Conservation (phyloP, 2,797 vertebrate species). For the Artibeus jamaicensis region DNA sequence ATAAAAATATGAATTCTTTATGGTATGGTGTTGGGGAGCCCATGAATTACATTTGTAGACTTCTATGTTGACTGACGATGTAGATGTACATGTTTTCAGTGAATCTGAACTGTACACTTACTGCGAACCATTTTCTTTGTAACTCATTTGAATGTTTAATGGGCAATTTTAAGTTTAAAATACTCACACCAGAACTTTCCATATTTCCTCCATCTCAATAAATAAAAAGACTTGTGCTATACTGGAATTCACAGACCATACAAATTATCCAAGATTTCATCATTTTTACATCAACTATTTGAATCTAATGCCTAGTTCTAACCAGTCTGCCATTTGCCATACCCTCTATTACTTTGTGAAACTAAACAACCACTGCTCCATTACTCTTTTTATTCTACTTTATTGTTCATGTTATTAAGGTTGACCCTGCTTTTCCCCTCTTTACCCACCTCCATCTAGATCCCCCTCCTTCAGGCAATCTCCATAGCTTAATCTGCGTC, state of each 20-base stretch:
- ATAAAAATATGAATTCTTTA: background rate
- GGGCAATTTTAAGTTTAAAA: background rate
- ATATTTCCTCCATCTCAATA: background rate
- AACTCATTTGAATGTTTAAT: slow-evolving; percentile 29
- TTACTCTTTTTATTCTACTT: background rate
- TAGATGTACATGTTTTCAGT: background rate
- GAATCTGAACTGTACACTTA: slow-evolving; percentile 16
- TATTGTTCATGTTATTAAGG: no score
- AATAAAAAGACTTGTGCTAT: background rate
- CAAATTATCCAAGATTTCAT: background rate
- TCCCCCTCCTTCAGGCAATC: no score
- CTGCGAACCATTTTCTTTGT: background rate
- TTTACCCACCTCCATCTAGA: no score
- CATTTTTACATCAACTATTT: background rate
- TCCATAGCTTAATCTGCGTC: no score
- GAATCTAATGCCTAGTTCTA: background rate
- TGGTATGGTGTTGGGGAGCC: background rate
- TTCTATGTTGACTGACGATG: background rate
- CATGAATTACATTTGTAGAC: slow-evolving; percentile 27
- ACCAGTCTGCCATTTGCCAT: background rate
- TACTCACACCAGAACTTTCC: background rate
- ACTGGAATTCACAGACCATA: background rate
- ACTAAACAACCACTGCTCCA: background rate
- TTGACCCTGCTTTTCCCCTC: no score
- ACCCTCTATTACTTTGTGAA: background rate